phyloP scores from a whole-genome alignment of 2,797 vertebrate genomes.

The Characodon lateralis region DNA sequence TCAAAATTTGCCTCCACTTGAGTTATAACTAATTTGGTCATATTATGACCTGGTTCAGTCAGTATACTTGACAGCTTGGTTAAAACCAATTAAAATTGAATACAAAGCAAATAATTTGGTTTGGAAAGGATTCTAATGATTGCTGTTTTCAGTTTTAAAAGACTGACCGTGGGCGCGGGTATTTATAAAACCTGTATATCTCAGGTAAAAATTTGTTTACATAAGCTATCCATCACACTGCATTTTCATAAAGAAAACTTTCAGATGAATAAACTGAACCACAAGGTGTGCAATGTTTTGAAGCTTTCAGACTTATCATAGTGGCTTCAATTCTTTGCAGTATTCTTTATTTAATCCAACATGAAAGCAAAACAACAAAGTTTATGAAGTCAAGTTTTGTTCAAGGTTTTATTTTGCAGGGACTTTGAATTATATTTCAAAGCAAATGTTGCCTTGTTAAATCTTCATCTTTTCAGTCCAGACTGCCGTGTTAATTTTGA shows the following conservation, averaged over 20 bases:
- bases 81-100: background rate
- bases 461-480: background rate
- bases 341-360: conserved; percentile 5
- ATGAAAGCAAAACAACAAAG: conserved; percentile 5
- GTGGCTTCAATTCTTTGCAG: background rate
- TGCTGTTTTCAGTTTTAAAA: background rate
- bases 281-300: background rate
- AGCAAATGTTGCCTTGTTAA: background rate
- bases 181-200: background rate
- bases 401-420: conserved; percentile 3
- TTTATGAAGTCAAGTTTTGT: background rate
- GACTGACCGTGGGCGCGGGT: background rate
- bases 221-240: background rate
- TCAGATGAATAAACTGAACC: background rate
- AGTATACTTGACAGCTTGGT: background rate
- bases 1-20: background rate
- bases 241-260: conserved; percentile 1
- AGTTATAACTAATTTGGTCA: background rate
- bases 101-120: background rate
- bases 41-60: background rate
- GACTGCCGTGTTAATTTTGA: background rate
- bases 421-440: background rate
- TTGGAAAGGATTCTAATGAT: background rate
- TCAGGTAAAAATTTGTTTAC: background rate
- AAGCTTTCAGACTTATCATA: background rate